Evolutionary conservation across 2,888 invertebrate species (phyloP), one percentile per base, ranked within the genome.

Genomic region (Stenodema calcarata): DNA sequence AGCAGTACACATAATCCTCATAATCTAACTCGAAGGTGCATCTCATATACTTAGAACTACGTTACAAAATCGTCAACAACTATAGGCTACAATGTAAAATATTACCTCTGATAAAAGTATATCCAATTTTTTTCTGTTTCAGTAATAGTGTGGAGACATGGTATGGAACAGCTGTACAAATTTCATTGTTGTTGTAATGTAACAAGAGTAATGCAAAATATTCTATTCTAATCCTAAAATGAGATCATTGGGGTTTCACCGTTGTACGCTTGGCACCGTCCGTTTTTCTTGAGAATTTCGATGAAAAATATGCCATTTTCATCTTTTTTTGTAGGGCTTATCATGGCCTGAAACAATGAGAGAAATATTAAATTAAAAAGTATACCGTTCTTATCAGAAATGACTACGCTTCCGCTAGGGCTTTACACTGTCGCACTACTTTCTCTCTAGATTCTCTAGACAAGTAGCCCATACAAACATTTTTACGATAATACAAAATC

Each of bases 161-260:
- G 30, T 41, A 18, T 75, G 41, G 41, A 78, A 44, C 78, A 78
- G 14, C 42, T 42, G 78, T 78, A 44, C 42, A 78, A 78, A 44
- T 78, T 78, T 41, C 41, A 75, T 75, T 35, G 35, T 69, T 75
- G 35, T 35, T 75, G 30, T 75, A 3, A 41, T 44, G 30, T 44
- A 44, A 44, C 80, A 54, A 80, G 47, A 80, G 80, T 80, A 80
- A 54, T 80, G 80, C 80, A 80, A 80, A 80, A 80, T 70, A 82
- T 82, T 84, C 84, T 84, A 84, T 84, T 84, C 75, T 84, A 84
- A 84, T 70, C 18, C 84, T 70, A 70, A 82, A 73, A 54, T 84
- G 84, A 84, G 84, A 84, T 84, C 84, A 82, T 69, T 82, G 42
- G 62, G 70, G 69, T 82, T 70, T 84, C 84, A 69, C 41, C 69